Base-by-base conservation (phyloP, 2,113 vertebrate genomes). In the Lota lota region DNA sequence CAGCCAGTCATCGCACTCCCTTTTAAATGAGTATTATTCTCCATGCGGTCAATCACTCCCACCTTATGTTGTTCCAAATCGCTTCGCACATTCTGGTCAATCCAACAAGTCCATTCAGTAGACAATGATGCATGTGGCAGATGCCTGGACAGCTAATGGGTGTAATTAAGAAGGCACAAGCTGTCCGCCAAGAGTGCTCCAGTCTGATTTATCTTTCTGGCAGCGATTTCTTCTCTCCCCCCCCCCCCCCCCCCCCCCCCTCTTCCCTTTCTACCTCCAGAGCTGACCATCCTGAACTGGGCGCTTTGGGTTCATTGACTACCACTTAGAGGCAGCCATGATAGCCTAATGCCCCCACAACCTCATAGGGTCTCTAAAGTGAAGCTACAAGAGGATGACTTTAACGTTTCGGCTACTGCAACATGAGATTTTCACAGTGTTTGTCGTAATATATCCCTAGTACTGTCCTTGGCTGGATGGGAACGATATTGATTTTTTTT, bases 151-250 rank as follows among this genome's bases (percentile, higher is more conserved):
- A 64, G 67, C 69, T 80, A 81, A 85, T 84, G 81, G 75, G 69
- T 86, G 87, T 88, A 90, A 91, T 90, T 88, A 88, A 88, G 86
- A 82, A 78, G 81, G 88, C 83, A 69, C 47, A 58, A 86, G 47
- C 57, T 79, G 73, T 65, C 83, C 74, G 51, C 20, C 61, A 73
- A 82, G 60, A 74, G 73, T 17, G 64, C 70, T 79, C 33, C 19
- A 22, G 64, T 67, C 68, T 87, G 78, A 86, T 88, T 87, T 75
- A 85, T 87, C 75, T 69, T 80, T 67, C 58, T 69, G 56, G 66
- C 71, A 67, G 73, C 68, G 70, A 73, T 66, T 75, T 78, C 61
- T 63, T 20, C 63, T 70, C 74, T 66, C 64, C 60, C 77, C 78
- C 74, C 10, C 69, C 74, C 66, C 62, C 66, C 16, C 11, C 71